Conservation (phyloP, 2,797 vertebrate species). For the Danio aesculapii region DNA sequence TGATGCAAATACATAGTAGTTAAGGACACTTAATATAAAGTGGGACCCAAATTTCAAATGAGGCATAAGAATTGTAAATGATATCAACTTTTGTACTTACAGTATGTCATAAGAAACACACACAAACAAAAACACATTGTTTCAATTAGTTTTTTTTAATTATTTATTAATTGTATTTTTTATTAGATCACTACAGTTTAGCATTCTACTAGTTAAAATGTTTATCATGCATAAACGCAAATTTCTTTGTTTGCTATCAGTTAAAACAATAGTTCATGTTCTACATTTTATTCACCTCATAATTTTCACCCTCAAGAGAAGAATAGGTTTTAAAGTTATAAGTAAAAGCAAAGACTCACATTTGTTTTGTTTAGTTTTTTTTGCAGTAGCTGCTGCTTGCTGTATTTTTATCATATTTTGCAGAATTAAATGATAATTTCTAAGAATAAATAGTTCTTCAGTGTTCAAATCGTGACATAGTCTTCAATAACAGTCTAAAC, state of each 20-base stretch:
- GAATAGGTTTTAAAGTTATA: too few species aligned
- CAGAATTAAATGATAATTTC: too few species aligned
- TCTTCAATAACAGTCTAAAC: background rate
- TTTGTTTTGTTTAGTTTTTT: too few species aligned
- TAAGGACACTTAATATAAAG: too few species aligned
- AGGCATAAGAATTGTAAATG: background rate
- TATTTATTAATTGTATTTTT: too few species aligned
- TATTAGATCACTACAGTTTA: background rate
- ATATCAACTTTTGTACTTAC: background rate
- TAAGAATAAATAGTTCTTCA: too few species aligned
- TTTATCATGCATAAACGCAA: background rate
- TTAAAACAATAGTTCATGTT: background rate
- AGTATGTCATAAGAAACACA: background rate
- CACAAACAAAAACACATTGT: background rate
- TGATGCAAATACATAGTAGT: too few species aligned
- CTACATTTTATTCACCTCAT: background rate
- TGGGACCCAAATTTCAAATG: background rate
- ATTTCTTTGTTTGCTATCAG: background rate
- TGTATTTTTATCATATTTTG: too few species aligned
- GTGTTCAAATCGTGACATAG: background rate
- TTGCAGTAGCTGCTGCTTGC: too few species aligned
- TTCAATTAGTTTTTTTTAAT: too few species aligned
- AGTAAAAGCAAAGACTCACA: too few species aligned
- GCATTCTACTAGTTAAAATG: background rate
- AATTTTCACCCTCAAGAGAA: background rate